Evolutionary conservation across 2,797 vertebrate species (phyloP), one percentile per base, ranked within the genome.

Genomic region (Molossus alvarezi): DNA sequence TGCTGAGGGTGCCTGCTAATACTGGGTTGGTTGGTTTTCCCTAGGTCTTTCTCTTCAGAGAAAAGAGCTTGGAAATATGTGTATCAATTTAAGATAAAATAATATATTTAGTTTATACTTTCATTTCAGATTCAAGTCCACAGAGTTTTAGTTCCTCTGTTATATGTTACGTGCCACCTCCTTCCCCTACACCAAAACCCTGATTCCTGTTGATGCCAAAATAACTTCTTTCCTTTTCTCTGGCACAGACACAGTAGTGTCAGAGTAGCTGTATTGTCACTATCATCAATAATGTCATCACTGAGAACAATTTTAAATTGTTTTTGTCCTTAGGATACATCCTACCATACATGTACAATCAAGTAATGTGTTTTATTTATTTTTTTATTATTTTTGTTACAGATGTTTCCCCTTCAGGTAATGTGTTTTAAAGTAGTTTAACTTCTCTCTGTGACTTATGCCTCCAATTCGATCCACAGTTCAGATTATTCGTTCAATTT

Each of bases 11-110:
- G 62, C 7, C 18, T 84, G 2, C 21, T 48, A 17, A 37, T 21
- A 53, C 4, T 85, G 15, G 20, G 21, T 69, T 84, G 58, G 57
- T 88, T 23, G 53, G 51, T 89, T 89, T 76, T 41, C 9, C 51
- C 11, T 57, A 69, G 18, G 7, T 60, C 29, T 77, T 89, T 94
- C 20, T 67, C 82, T 94, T 53, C 25, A 84, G 25, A 53, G 45
- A 83, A 62, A 27, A 69, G 15, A 93, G 3, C 37, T 94, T 77
- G n/a, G 29, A 60, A 69, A 77, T 77, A n/a, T 9, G 14, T n/a
- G 13, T 45, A 45, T 94, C 67, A 69, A 82, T 48, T 71, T 88
- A 82, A 88, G 27, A 76, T 58, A 75, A 89, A n/a, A 55, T 76
- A 23, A 67, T 37, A 58, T 67, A 10, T 82, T 89, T 25, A 57